A percentile compares a stretch with the other conserved stretches of the same genome.
Evolutionary conservation across 1,140 invertebrate genomes (phyloP).

Genomic region (Belonocnema kinseyi): DNA sequence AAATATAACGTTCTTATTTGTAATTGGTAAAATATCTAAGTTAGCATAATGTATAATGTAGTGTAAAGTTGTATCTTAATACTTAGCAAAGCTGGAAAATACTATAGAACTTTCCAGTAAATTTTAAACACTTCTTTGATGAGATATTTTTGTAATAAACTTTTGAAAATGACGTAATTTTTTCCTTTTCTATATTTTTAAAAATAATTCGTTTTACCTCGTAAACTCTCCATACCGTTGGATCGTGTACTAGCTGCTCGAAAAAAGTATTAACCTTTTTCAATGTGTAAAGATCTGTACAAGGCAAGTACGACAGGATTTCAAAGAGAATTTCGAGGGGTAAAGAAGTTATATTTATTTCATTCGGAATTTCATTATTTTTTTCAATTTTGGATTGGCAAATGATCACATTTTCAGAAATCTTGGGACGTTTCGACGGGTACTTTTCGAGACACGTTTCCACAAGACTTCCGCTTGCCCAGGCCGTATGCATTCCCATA

Average conservation of each 20-base stretch:
- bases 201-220: conserved; percentile 49
- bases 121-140: neutral
- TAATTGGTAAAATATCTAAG: too few relatives aligned
- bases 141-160: too few relatives aligned
- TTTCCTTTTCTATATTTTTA: neutral
- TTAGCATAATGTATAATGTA: too few relatives aligned
- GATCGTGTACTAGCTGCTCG: conserved; percentile 47
- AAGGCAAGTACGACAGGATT: conserved; percentile 56
- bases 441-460: neutral
- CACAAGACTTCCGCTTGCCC: neutral
- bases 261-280: conserved; percentile 53
- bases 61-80: too few relatives aligned
- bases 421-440: neutral
- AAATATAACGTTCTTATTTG: too few relatives aligned
- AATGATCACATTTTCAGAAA: neutral
- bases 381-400: neutral
- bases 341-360: conserved; percentile 34
- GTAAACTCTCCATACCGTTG: conserved; percentile 58
- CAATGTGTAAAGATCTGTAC: conserved; percentile 49
- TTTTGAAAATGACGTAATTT: too few relatives aligned
- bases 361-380: neutral
- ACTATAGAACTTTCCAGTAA: neutral
- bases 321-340: conserved; percentile 58
- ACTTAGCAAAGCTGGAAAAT: neutral
- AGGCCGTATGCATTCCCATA: neutral